A percentile compares a stretch with the other conserved stretches of the same genome.
Evolutionary conservation across 2,888 invertebrate genomes (phyloP).

Genomic region (Nysson spinosus): DNA sequence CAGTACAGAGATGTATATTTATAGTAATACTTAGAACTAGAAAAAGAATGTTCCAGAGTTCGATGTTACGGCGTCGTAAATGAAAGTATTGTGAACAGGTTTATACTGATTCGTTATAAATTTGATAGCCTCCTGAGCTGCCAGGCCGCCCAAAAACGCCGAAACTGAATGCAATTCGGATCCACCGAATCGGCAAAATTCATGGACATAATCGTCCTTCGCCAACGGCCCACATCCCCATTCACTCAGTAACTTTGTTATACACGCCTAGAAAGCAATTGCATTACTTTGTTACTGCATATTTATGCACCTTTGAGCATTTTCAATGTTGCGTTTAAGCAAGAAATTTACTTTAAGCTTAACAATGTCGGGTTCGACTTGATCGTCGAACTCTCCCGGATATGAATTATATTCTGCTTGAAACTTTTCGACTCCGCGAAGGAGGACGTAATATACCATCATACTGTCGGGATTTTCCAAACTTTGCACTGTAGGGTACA

Average conservation of each 20-base stretch:
- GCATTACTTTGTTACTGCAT: background rate
- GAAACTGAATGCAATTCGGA: constrained; percentile 96
- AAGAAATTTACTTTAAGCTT: constrained; percentile 84
- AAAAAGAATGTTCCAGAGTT: constrained; percentile 90
- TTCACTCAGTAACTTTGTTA: constrained; percentile 88
- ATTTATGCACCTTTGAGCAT: background rate
- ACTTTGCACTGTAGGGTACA: constrained; percentile 79
- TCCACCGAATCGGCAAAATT: constrained; percentile 96
- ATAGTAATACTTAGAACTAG: constrained; percentile 75
- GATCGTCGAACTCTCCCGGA: constrained; percentile 91
- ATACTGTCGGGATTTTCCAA: constrained; percentile 91
- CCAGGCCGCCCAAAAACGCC: constrained; percentile 94
- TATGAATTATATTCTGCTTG: constrained; percentile 91
- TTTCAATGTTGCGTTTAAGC: constrained; percentile 1
- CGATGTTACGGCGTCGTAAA: constrained; percentile 95
- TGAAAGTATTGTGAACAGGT: constrained; percentile 95
- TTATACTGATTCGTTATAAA: constrained; percentile 97
- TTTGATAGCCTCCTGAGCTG: constrained; percentile 95
- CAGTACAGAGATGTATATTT: constrained; percentile 21
- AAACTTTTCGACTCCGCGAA: constrained; percentile 95
- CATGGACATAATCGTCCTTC: constrained; percentile 96
- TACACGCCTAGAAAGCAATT: constrained; percentile 77
- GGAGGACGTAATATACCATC: constrained; percentile 92
- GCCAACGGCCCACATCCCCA: constrained; percentile 88
- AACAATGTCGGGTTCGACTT: constrained; percentile 93